Evolutionary conservation across 2,797 vertebrate genomes (phyloP), one percentile per base, ranked within the genome.

Genomic region (Lepilemur septentrionalis): DNA sequence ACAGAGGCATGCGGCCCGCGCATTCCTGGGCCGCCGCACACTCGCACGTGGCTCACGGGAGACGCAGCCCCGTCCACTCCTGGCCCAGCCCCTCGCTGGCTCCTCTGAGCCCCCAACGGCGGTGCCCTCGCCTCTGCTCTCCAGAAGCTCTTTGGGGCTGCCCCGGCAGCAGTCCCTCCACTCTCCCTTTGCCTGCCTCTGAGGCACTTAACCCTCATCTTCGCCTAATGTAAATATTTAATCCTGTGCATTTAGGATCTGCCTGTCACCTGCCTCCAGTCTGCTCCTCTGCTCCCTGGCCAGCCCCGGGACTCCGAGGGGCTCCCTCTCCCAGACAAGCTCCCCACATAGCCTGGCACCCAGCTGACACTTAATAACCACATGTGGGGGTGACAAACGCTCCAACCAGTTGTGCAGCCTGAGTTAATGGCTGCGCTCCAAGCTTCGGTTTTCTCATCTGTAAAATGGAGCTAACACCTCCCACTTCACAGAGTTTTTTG

Each of bases 211-310:
- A 96, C 96, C 94, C 89, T 94, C 89, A 82, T 93, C 95, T 84
- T 69, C 65, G 57, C 70, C 89, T 83, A 93, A 97, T 76, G 93
- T 97, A 97, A 97, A 97, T 98, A 97, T 96, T 97, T 97, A 97
- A 96, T 95, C 85, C 85, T 55, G 8, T 57, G n/a, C 86, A 67
- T 78, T 94, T 81, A 95, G 43, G 91, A 93, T 79, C 97, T 97
- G 96, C 95, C 95, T 46, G 35, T 97, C 97, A 96, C 96, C 96
- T 97, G 84, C 79, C 82, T 93, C 50, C 35, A 88, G 59, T 69
- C 79, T 25, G 35, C 55, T 94, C 81, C 70, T 69, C 79, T 12
- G 35, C 55, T 93, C 81, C 75, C 67, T 65, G 59, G 10, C 43
- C 25, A 13, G 88, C 63, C 78, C 73, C 2, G 14, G 50, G 28